phyloP scores from a whole-genome alignment of 2,113 vertebrate genomes.

The Nipponia nippon region DNA sequence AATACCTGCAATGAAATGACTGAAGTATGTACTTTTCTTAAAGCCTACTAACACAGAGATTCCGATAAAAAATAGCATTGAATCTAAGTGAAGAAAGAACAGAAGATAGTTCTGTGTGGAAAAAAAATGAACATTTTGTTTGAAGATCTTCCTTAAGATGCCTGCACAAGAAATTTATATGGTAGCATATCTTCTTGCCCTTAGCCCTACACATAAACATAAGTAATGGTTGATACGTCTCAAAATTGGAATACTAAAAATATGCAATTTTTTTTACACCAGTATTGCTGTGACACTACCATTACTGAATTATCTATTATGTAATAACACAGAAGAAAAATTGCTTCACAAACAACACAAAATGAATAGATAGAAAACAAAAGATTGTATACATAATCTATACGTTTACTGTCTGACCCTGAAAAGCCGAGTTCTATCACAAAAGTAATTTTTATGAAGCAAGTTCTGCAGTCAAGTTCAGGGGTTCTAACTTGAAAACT shows the following conservation, averaged over 20 bases:
- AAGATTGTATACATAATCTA: neutral
- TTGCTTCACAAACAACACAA: neutral
- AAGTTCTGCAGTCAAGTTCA: neutral
- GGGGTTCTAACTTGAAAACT: neutral
- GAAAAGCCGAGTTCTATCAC: neutral
- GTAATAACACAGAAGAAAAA: neutral
- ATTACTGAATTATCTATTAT: neutral
- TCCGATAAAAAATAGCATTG: neutral
- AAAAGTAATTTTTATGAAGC: neutral
- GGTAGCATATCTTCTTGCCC: neutral
- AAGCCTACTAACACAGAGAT: neutral
- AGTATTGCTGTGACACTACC: neutral
- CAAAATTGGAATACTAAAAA: neutral
- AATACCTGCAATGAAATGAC: neutral
- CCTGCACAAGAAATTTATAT: neutral
- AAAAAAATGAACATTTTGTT: neutral
- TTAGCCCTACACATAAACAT: neutral
- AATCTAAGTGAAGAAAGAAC: neutral
- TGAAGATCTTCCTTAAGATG: neutral
- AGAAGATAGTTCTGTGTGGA: neutral
- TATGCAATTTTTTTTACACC: neutral
- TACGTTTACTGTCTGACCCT: neutral
- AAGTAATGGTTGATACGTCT: rapidly evolving
- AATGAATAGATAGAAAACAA: neutral
- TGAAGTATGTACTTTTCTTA: neutral